A percentile compares a stretch with the other conserved stretches of the same genome.
phyloP scores from a whole-genome alignment of 2,113 vertebrate species.

The Hippocampus barbouri region DNA sequence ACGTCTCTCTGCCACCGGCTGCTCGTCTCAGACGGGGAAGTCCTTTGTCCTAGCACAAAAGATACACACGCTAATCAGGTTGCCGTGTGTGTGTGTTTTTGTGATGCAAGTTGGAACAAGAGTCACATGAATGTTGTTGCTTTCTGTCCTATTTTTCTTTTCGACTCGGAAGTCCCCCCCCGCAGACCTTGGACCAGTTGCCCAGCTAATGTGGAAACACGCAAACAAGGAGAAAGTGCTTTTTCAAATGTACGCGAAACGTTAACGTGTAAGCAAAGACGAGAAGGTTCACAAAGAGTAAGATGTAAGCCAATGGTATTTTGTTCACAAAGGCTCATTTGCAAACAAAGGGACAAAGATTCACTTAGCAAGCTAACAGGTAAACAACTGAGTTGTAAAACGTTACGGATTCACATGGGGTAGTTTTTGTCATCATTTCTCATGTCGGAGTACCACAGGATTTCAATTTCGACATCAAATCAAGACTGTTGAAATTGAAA shows the following conservation, averaged over 20 bases:
- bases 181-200: background rate
- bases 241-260: background rate
- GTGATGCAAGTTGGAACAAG: background rate
- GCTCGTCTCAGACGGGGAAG: slow-evolving; percentile 54
- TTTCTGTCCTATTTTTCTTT: background rate
- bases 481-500: background rate
- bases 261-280: background rate
- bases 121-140: background rate
- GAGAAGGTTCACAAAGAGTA: background rate
- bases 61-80: slow-evolving; percentile 38
- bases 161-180: background rate
- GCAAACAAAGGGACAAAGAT: background rate
- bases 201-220: background rate
- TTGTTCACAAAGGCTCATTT: background rate
- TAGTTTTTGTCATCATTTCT: background rate
- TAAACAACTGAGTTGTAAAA: background rate
- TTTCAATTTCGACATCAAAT: background rate
- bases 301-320: background rate
- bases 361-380: background rate
- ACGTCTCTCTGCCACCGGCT: slow-evolving; percentile 34
- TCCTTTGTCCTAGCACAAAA: slow-evolving; percentile 61
- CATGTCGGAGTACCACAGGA: background rate
- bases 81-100: background rate
- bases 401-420: background rate
- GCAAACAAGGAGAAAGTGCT: background rate